Evolutionary conservation across 2,797 vertebrate genomes (phyloP).

Genomic region (Bradypodion ventrale): DNA sequence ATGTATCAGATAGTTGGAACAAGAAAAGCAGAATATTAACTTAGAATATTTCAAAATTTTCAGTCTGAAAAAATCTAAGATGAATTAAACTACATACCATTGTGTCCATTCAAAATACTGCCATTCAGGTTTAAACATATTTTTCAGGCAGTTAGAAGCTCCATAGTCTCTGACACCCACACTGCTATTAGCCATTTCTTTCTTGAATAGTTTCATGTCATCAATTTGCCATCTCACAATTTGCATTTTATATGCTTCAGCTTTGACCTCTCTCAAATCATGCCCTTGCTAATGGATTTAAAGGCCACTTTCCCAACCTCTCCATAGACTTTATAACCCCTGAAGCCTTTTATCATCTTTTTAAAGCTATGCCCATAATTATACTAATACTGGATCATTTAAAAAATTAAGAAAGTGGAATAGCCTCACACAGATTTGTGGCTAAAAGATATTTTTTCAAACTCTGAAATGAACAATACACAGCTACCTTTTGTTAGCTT

Average conservation of each 20-base stretch:
- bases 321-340: slow-evolving; percentile 54
- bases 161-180: background rate
- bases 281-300: slow-evolving; percentile 62
- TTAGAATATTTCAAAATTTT: background rate
- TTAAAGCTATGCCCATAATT: slow-evolving; percentile 56
- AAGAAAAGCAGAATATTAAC: background rate
- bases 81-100: background rate
- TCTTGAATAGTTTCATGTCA: slow-evolving; percentile 46
- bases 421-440: slow-evolving; percentile 47
- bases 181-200: slow-evolving; percentile 11
- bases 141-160: background rate
- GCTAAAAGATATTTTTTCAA: slow-evolving; percentile 47
- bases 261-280: slow-evolving; percentile 48
- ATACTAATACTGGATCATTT: slow-evolving; percentile 39
- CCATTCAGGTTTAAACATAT: background rate
- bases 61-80: background rate
- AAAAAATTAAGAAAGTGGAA: slow-evolving; percentile 20
- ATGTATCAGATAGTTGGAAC: background rate
- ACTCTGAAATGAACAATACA: accelerated
- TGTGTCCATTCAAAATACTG: background rate
- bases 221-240: slow-evolving; percentile 35
- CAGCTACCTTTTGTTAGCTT: slow-evolving; percentile 11
- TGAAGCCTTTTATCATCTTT: slow-evolving; percentile 49
- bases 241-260: slow-evolving; percentile 50
- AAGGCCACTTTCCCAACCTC: slow-evolving; percentile 61